Evolutionary conservation across 2,797 vertebrate species (phyloP), one percentile per base, ranked within the genome.

Genomic region (Sebastes miniatus): DNA sequence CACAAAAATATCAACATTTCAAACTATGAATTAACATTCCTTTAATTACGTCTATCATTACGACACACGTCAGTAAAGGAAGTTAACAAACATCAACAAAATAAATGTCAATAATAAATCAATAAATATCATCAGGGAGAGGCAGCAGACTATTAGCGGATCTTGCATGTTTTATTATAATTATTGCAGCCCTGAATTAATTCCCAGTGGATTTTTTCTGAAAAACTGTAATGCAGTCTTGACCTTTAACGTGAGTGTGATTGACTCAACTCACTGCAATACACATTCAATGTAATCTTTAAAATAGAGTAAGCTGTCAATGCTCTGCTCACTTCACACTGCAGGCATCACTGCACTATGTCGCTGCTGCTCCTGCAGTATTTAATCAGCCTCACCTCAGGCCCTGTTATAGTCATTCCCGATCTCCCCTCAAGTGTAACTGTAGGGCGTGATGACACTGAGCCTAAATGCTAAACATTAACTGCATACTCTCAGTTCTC

Each of bases 361-460:
- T 31, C 43, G 54, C 62, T 39, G 36, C 68, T 68, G 31, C 75
- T 39, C 8, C 25, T 12, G 20, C 10, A 59, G 29, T 62, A 54
- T 86, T 81, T 75, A 77, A 84, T 86, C 77, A 80, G n/a, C 56
- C 13, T 25, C 22, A 65, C 68, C 64, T 16, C 1, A 59, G 74
- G 67, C 79, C 32, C 50, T 36, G 16, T 68, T 67, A 58, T 16
- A 63, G 66, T 77, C 50, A 31, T 64, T 67, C 50, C 50, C 16
- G 16, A 18, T 54, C 36, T 69, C 20, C 43, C 43, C 59, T 62
- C 25, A 24, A 57, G 72, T 56, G 18, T 10, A 2, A 52, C 79
- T 65, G 18, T 71, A 62, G 59, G 32, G 25, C 5, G 36, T 50
- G 64, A 80, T 71, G 79, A 58, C 14, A 56, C 82, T 27, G 9